Evolutionary conservation across 2,888 invertebrate genomes (phyloP).

Genomic region (Clunio marinus): DNA sequence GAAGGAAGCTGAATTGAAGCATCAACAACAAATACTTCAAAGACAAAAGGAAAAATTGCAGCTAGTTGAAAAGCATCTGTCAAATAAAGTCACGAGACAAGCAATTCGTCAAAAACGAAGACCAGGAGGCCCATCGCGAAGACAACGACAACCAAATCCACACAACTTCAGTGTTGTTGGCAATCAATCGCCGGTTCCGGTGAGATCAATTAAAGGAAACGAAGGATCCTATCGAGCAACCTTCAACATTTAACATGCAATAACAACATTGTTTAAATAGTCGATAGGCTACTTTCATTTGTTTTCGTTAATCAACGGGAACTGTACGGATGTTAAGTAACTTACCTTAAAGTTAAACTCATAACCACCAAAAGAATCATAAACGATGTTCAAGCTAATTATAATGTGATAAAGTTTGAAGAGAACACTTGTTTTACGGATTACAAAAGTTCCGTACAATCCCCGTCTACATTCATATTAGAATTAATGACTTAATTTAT

Average conservation of each 20-base stretch:
- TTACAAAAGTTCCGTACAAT: not conserved
- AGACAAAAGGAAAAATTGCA: conserved; percentile 29
- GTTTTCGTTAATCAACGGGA: not conserved
- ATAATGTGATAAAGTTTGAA: conserved; percentile 9
- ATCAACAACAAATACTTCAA: conserved; percentile 10
- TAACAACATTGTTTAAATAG: not conserved
- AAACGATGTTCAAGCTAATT: no score
- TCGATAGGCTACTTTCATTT: conserved; percentile 9
- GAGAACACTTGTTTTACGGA: not conserved
- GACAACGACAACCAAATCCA: conserved; percentile 15
- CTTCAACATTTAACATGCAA: conserved; percentile 23
- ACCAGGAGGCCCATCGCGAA: not conserved
- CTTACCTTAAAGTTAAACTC: no score
- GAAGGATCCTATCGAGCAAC: conserved; percentile 30
- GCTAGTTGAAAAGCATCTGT: conserved; percentile 19
- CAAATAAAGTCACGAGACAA: conserved; percentile 23
- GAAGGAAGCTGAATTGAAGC: conserved; percentile 32
- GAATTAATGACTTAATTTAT: conserved; percentile 17
- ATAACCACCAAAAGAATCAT: no score
- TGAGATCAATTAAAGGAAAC: conserved; percentile 13
- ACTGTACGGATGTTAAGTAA: not conserved
- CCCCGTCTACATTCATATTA: not conserved
- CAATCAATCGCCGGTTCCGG: not conserved
- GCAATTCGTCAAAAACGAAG: conserved; percentile 3
- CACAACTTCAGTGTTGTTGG: not conserved